Conservation (phyloP, 1,140 invertebrate species). For the Aphelenchoides fujianensis region DNA sequence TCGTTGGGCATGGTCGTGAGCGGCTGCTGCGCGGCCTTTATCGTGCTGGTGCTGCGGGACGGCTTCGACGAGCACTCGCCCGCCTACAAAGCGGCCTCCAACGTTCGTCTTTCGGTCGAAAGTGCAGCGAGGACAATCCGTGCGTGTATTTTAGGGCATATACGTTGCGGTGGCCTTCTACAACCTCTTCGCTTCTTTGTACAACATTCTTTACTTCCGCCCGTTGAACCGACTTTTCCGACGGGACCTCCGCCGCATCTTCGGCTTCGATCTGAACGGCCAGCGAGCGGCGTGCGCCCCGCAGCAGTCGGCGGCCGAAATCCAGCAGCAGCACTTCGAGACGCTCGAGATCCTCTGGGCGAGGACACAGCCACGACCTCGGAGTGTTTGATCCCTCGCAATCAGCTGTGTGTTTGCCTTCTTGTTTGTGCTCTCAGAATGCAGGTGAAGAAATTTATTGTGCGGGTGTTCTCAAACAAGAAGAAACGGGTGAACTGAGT, state of each 20-base stretch:
- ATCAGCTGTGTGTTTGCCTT: too few species aligned
- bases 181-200: conserved; percentile 1
- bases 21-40: not conserved
- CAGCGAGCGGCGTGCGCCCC: not conserved
- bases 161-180: not conserved
- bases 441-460: not conserved
- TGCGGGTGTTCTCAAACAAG: not conserved
- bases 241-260: not conserved
- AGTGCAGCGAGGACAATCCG: not conserved
- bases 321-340: conserved; percentile 1
- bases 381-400: not conserved
- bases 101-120: not conserved
- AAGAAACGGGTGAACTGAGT: too few species aligned
- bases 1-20: not conserved
- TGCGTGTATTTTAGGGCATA: not conserved
- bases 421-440: too few species aligned
- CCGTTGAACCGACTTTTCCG: not conserved
- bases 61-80: conserved; percentile 1
- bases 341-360: not conserved
- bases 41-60: not conserved
- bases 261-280: not conserved
- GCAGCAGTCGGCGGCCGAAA: not conserved
- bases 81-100: conserved; percentile 9
- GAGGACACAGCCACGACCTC: not conserved
- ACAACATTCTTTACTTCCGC: not conserved